Evolutionary conservation across 2,113 vertebrate genomes (phyloP).

Genomic region (Chinchilla lanigera): DNA sequence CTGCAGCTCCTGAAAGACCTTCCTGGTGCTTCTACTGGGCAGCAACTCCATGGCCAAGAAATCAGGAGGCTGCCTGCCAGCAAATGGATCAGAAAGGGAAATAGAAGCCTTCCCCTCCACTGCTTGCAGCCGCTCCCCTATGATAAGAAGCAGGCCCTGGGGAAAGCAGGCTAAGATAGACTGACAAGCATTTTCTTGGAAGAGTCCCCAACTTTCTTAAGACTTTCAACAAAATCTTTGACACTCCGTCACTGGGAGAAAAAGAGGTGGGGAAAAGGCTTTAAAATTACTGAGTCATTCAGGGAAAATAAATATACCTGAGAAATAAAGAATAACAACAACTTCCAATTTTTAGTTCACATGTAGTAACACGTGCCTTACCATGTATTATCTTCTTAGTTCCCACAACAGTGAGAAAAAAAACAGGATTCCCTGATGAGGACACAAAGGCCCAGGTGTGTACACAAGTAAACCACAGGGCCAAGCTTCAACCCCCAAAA

Average conservation of each 20-base stretch:
- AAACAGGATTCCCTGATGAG: not conserved
- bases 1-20: not conserved
- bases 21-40: not conserved
- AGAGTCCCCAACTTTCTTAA: slow-evolving; percentile 27
- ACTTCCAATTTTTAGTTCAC: not conserved
- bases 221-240: slow-evolving; percentile 24
- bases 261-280: not conserved
- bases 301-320: slow-evolving; percentile 18
- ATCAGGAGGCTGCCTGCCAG: not conserved
- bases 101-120: not conserved
- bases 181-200: slow-evolving; percentile 20
- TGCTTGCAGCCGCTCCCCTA: not conserved
- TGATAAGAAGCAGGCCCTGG: not conserved
- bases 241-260: not conserved
- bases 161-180: not conserved
- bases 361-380: not conserved
- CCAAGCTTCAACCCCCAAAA: not conserved
- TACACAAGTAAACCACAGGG: not conserved
- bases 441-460: not conserved
- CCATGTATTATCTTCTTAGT: not conserved
- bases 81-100: not conserved
- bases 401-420: not conserved
- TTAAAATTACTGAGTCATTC: slow-evolving; percentile 42
- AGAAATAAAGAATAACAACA: not conserved
- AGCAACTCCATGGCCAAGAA: not conserved